Conservation (phyloP, 2,113 vertebrate genomes). For the Tyto alba region DNA sequence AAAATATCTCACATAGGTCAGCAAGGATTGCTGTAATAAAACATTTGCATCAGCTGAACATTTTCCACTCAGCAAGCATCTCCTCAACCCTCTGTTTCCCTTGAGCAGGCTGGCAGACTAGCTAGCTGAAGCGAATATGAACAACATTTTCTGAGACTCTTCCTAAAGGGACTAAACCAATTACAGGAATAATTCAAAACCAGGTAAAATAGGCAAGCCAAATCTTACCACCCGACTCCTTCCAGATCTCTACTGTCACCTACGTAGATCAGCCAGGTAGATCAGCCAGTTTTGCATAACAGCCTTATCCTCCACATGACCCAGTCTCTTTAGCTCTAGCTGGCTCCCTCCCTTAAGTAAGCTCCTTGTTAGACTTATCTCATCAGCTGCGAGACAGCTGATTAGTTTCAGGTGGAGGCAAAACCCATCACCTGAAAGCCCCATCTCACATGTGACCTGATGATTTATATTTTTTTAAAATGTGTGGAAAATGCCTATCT, state of each 20-base stretch:
- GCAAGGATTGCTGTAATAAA: not conserved
- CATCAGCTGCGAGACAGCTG: slow-evolving; percentile 27
- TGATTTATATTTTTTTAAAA: not conserved
- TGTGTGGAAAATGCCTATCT: not conserved
- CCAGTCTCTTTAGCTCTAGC: not conserved
- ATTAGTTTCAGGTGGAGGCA: slow-evolving; percentile 28
- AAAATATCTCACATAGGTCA: not conserved
- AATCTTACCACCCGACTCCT: not conserved
- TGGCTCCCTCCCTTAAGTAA: slow-evolving; percentile 3
- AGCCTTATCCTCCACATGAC: not conserved
- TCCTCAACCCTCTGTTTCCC: not conserved
- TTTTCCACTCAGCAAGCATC: not conserved
- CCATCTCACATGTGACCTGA: not conserved
- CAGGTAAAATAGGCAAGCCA: not conserved
- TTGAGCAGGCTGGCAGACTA: not conserved
- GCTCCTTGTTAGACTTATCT: slow-evolving; percentile 60
- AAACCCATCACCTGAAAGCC: not conserved
- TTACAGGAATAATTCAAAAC: not conserved
- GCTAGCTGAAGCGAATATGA: not conserved
- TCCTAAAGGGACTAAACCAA: not conserved
- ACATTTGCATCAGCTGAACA: not conserved
- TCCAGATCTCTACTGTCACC: not conserved
- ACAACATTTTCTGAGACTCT: rapidly evolving
- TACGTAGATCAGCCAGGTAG: not conserved
- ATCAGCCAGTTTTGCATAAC: not conserved